These are phyloP conservation scores for Cephalopholis sonnerati DNA, from an alignment of 2,113 vertebrate species.

Conservation along the genomic window DNA sequence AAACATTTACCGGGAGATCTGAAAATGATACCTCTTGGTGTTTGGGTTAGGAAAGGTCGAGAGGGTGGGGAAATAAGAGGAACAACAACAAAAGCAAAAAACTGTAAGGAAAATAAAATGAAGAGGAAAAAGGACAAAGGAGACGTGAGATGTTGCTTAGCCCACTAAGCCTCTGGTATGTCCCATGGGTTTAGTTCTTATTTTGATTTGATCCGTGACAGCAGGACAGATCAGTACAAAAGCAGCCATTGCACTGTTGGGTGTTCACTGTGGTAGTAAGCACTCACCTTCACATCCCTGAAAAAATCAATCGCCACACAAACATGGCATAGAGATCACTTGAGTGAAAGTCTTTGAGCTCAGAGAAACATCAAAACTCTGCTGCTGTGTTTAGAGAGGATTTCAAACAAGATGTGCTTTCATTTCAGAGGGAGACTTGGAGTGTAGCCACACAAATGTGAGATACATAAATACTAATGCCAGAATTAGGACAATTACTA, in stretches of 20 bases:
- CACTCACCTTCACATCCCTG: slow-evolving; percentile 37
- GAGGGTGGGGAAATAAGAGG: slow-evolving; percentile 52
- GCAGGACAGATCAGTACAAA: slow-evolving; percentile 49
- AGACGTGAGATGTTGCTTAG: slow-evolving; percentile 42
- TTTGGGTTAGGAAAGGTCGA: slow-evolving; percentile 48
- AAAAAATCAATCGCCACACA: slow-evolving; percentile 48
- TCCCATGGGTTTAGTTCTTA: slow-evolving; percentile 46
- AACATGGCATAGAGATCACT: neutral
- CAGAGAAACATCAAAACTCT: slow-evolving; percentile 3
- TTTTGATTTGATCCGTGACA: slow-evolving; percentile 59
- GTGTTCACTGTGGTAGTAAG: slow-evolving; percentile 22
- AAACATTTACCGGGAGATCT: neutral
- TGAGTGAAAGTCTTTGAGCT: slow-evolving; percentile 18
- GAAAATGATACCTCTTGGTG: slow-evolving; percentile 6
- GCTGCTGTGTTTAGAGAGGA: neutral
- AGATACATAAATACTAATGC: neutral
- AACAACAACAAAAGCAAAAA: slow-evolving; percentile 35
- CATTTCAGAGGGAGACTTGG: neutral
- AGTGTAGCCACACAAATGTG: neutral
- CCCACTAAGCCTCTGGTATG: slow-evolving; percentile 9
- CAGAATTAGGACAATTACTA: neutral
- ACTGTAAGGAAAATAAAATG: slow-evolving; percentile 25
- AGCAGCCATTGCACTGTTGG: slow-evolving; percentile 36
- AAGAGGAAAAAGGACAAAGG: slow-evolving; percentile 40
- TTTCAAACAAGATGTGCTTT: neutral